A percentile compares a stretch with the other conserved stretches of the same genome.
phyloP scores from a whole-genome alignment of 1,140 invertebrate genomes.

The Homalodisca vitripennis region DNA sequence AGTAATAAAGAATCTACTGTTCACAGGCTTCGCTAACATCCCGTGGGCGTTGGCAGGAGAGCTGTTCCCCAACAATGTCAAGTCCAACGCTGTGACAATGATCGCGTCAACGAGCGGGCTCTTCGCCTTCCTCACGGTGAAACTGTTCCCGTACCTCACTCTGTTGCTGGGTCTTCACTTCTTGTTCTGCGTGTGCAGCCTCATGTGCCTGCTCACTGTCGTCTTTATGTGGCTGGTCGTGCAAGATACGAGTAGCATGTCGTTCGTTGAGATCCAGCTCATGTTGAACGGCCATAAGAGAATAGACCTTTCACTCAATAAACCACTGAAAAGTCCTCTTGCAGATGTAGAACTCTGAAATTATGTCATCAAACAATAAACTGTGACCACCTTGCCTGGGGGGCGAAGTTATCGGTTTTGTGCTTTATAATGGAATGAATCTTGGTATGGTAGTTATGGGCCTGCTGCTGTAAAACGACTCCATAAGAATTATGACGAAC shows the following conservation, averaged over 20 bases:
- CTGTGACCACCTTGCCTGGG: too few species aligned
- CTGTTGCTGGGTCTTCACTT: not conserved
- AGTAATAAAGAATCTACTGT: too few species aligned
- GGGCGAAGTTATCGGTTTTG: too few species aligned
- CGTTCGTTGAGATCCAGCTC: not conserved
- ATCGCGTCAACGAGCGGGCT: not conserved
- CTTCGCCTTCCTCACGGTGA: not conserved
- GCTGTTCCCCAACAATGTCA: constrained; percentile 11
- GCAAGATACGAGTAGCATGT: not conserved
- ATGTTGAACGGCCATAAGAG: not conserved
- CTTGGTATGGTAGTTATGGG: too few species aligned
- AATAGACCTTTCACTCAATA: too few species aligned
- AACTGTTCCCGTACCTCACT: not conserved
- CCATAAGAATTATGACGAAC: too few species aligned
- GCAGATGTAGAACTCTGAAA: too few species aligned
- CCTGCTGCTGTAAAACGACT: too few species aligned
- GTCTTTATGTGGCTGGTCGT: constrained; percentile 1
- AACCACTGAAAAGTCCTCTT: too few species aligned
- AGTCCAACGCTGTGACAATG: not conserved
- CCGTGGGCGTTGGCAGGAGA: constrained; percentile 3
- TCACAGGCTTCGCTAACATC: constrained; percentile 3
- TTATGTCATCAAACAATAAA: too few species aligned
- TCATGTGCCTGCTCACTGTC: not conserved
- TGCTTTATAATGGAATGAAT: too few species aligned
- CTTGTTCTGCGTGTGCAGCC: not conserved